phyloP scores from a whole-genome alignment of 2,113 vertebrate species.

The Nibea albiflora region DNA sequence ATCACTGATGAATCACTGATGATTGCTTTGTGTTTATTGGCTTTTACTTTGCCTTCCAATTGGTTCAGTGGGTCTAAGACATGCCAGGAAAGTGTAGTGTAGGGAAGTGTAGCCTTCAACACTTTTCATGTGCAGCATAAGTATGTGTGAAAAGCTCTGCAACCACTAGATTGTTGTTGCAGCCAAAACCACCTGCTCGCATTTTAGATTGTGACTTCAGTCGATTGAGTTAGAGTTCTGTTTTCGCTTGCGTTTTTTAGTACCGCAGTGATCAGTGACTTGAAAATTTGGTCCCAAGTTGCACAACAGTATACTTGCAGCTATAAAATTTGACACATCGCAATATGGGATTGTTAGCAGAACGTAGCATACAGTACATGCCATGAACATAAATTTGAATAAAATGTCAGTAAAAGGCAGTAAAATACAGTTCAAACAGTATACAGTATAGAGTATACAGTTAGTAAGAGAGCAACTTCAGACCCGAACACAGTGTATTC shows the following conservation, averaged over 20 bases:
- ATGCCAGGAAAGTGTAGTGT: constrained; percentile 32
- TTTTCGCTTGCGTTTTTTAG: neutral
- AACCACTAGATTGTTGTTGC: neutral
- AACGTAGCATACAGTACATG: neutral
- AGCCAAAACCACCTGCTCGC: neutral
- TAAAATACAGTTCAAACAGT: too few relatives aligned
- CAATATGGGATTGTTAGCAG: neutral
- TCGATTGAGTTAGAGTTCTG: neutral
- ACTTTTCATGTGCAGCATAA: neutral
- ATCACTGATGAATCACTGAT: constrained; percentile 31
- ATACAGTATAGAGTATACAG: too few relatives aligned
- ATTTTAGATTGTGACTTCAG: neutral
- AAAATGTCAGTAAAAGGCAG: neutral
- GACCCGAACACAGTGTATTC: neutral
- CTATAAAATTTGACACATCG: neutral
- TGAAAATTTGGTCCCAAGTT: neutral
- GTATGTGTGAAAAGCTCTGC: neutral
- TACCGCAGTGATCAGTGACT: neutral
- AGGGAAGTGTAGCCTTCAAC: constrained; percentile 1
- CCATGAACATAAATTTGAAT: neutral
- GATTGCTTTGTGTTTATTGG: constrained; percentile 37
- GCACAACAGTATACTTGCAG: neutral
- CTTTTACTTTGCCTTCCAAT: constrained; percentile 3
- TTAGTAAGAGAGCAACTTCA: neutral
- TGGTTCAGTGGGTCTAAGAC: constrained; percentile 1